A percentile compares a stretch with the other conserved stretches of the same genome.
Evolutionary conservation across 2,888 invertebrate genomes (phyloP).

Genomic region (Plebejus melissa): DNA sequence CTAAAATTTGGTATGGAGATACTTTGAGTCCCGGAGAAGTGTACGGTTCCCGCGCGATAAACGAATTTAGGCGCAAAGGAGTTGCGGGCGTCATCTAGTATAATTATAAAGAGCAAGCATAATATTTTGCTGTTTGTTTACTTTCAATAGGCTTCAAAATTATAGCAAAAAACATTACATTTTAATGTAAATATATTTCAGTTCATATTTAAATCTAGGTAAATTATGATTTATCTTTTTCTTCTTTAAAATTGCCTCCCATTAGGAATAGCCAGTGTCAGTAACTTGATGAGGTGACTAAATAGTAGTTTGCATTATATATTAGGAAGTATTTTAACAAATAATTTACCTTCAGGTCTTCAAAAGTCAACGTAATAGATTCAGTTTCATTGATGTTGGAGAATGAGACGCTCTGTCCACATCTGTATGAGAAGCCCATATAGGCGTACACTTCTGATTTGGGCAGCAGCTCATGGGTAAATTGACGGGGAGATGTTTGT

Average conservation of each 20-base stretch:
- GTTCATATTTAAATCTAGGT: not conserved
- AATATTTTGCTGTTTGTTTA: not conserved
- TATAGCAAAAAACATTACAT: not conserved
- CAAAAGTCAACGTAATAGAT: constrained; percentile 45
- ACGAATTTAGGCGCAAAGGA: too few species aligned
- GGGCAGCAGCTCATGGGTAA: constrained; percentile 40
- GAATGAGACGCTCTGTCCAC: constrained; percentile 54
- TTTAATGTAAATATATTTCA: not conserved
- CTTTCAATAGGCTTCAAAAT: not conserved
- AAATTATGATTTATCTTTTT: not conserved
- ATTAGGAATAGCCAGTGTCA: too few species aligned
- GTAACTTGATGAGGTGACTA: too few species aligned
- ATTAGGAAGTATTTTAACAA: too few species aligned
- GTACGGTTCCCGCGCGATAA: too few species aligned
- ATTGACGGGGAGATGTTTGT: constrained; percentile 27
- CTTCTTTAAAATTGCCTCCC: too few species aligned
- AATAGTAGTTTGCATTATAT: not conserved
- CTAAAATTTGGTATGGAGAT: too few species aligned
- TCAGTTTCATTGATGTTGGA: constrained; percentile 44
- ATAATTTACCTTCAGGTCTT: constrained; percentile 58
- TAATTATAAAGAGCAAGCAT: not conserved
- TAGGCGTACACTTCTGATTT: constrained; percentile 57
- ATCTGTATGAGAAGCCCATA: constrained; percentile 73
- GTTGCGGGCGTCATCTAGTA: not conserved
- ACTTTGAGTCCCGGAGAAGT: too few species aligned